phyloP scores from a whole-genome alignment of 1,140 invertebrate species.

The Penaeus vannamei region DNA sequence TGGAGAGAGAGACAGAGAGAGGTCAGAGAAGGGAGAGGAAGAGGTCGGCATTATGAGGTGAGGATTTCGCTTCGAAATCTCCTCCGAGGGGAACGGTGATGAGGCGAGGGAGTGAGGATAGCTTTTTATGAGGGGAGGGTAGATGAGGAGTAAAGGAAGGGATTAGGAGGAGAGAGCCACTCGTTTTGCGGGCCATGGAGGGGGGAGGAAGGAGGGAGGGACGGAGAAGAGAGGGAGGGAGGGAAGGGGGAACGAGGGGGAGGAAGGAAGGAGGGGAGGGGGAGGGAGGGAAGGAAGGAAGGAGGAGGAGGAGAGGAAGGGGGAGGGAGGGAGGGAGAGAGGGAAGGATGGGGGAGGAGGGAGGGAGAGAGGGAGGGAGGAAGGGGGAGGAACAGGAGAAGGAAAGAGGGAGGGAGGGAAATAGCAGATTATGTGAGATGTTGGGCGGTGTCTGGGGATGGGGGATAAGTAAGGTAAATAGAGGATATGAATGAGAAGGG shows the following conservation, averaged over 20 bases:
- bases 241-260: neutral
- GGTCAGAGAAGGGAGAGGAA: too few relatives aligned
- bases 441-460: too few relatives aligned
- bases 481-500: neutral
- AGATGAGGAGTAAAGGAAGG: too few relatives aligned
- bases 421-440: too few relatives aligned
- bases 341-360: neutral
- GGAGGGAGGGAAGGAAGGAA: neutral
- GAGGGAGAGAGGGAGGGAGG: constrained; percentile 29
- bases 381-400: constrained; percentile 1
- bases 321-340: neutral
- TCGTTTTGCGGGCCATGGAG: neutral
- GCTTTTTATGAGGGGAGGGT: too few relatives aligned
- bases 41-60: neutral
- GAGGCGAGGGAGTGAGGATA: too few relatives aligned
- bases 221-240: neutral
- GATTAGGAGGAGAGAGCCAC: too few relatives aligned
- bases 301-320: neutral
- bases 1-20: neutral
- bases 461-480: too few relatives aligned
- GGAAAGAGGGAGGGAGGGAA: neutral
- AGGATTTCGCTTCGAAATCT: neutral
- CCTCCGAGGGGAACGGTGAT: neutral
- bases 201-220: neutral
- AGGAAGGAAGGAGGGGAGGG: neutral